A percentile compares a stretch with the other conserved stretches of the same genome.
Evolutionary conservation across 92 coral and sea anemone species (phyloP).

Genomic region (Siderastrea siderea): DNA sequence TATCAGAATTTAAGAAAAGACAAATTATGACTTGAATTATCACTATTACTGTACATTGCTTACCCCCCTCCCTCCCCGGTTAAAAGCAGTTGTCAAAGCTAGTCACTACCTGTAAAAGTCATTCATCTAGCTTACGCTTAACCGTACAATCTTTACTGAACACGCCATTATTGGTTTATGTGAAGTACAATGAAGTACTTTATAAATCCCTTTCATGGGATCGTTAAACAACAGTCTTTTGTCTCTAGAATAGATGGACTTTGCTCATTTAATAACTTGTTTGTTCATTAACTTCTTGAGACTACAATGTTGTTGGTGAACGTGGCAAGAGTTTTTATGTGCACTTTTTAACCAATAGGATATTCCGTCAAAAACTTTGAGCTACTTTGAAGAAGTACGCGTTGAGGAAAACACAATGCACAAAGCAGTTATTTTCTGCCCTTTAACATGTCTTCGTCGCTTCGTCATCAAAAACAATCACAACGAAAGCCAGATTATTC

Average conservation of each 20-base stretch:
- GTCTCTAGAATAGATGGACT: not conserved
- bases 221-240: not conserved
- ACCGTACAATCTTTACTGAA: too few relatives aligned
- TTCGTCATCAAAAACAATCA: not conserved
- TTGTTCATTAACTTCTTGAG: not conserved
- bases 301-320: not conserved
- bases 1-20: too few relatives aligned
- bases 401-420: not conserved
- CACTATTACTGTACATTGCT: too few relatives aligned
- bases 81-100: too few relatives aligned
- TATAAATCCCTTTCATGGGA: not conserved
- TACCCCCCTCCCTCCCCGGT: too few relatives aligned
- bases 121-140: too few relatives aligned
- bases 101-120: too few relatives aligned
- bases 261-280: not conserved
- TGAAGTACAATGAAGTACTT: too few relatives aligned
- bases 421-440: slow-evolving; percentile 10
- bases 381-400: too few relatives aligned
- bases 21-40: too few relatives aligned
- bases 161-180: too few relatives aligned
- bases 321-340: too few relatives aligned
- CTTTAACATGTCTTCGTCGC: slow-evolving; percentile 15
- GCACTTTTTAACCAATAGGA: not conserved
- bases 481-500: not conserved
- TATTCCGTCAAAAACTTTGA: not conserved